A percentile compares a stretch with the other conserved stretches of the same genome.
Evolutionary conservation across 1,140 invertebrate genomes (phyloP).

Genomic region (Pseudomyrmex flavicornis): DNA sequence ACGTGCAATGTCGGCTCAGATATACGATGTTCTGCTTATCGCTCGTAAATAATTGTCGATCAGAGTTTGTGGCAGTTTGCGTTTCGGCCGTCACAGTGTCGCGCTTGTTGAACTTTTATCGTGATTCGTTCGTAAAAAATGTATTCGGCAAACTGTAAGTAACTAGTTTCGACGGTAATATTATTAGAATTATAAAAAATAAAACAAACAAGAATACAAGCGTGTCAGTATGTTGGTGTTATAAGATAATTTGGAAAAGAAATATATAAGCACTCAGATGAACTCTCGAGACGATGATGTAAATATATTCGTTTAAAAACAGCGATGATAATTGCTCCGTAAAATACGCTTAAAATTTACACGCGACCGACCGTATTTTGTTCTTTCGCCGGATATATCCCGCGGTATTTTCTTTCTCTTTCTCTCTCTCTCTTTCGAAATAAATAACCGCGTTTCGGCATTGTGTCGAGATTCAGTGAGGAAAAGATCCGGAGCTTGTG

Average conservation of each 20-base stretch:
- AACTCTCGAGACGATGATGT: slow-evolving; percentile 8
- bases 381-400: slow-evolving; percentile 12
- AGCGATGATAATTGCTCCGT: not conserved
- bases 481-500: not conserved
- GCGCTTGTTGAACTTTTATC: not conserved
- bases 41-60: slow-evolving; percentile 44
- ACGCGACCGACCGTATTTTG: not conserved
- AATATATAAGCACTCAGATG: not conserved
- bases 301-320: slow-evolving; percentile 32
- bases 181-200: not conserved
- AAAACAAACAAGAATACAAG: too few species aligned
- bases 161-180: too few species aligned
- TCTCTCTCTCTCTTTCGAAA: not conserved
- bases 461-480: slow-evolving; percentile 45
- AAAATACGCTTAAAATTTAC: slow-evolving; percentile 41
- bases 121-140: slow-evolving; percentile 27
- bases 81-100: not conserved
- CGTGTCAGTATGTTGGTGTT: too few species aligned
- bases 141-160: too few species aligned
- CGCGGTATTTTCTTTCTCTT: slow-evolving; percentile 12
- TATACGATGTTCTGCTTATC: slow-evolving; percentile 37
- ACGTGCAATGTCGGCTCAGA: slow-evolving; percentile 12
- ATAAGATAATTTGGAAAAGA: slow-evolving; percentile 8
- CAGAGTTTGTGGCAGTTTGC: slow-evolving; percentile 45
- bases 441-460: slow-evolving; percentile 36